A percentile compares a stretch with the other conserved stretches of the same genome.
These are phyloP conservation scores for Scophthalmus maximus DNA, from an alignment of 2,113 vertebrate species.

Conservation along the genomic window DNA sequence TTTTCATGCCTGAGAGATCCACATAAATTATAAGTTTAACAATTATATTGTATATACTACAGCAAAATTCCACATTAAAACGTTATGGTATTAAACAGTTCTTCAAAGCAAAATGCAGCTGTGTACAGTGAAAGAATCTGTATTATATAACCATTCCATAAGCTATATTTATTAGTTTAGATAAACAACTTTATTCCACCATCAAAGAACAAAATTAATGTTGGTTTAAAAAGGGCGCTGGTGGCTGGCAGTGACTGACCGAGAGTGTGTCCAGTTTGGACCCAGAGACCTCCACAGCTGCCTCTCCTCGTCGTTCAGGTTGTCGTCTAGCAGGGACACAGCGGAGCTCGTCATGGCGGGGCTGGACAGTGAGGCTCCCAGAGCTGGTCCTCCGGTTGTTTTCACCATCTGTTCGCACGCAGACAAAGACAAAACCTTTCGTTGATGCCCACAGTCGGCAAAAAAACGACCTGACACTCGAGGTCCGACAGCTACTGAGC, in stretches of 20 bases:
- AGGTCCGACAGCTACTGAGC: neutral
- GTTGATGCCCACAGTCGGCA: neutral
- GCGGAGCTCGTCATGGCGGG: slow-evolving; percentile 87
- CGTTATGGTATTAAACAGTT: too few relatives aligned
- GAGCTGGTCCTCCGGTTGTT: slow-evolving; percentile 83
- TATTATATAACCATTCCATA: too few relatives aligned
- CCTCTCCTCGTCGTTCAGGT: slow-evolving; percentile 80
- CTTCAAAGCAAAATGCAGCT: too few relatives aligned
- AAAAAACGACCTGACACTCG: neutral
- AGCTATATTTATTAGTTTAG: too few relatives aligned
- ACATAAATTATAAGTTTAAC: too few relatives aligned
- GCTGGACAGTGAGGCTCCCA: slow-evolving; percentile 81
- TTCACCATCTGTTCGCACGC: slow-evolving; percentile 84
- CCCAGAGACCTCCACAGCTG: slow-evolving; percentile 87
- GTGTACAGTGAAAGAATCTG: too few relatives aligned
- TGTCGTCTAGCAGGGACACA: slow-evolving; percentile 81
- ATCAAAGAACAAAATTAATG: too few relatives aligned
- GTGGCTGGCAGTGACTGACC: slow-evolving; percentile 67
- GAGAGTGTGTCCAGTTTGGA: slow-evolving; percentile 85
- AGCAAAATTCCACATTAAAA: too few relatives aligned
- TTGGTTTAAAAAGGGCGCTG: neutral
- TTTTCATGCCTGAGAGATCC: too few relatives aligned
- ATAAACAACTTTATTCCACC: too few relatives aligned
- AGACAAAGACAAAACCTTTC: neutral
- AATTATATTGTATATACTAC: too few relatives aligned